Evolutionary conservation across 2,113 vertebrate genomes (phyloP), one percentile per base, ranked within the genome.

Genomic region (Ictidomys tridecemlineatus): DNA sequence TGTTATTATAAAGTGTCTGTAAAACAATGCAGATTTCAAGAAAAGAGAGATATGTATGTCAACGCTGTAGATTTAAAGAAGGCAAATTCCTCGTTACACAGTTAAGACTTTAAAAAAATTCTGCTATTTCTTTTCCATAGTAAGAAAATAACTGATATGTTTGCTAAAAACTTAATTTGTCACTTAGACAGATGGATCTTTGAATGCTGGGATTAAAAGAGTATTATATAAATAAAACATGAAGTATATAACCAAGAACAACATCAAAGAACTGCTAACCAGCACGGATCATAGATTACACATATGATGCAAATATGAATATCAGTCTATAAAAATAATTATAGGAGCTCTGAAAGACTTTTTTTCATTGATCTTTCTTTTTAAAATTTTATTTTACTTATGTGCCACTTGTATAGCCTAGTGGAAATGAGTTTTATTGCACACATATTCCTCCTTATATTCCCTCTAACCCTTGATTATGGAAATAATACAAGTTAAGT

Each of bases 191-290:
- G 39, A 91, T 67, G 45, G 13, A 76, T 72, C 56, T 95, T 5
- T 72, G 53, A 58, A 39, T 83, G 4, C 39, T 80, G 4, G n/a
- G 13, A 84, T 85, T 76, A 39, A 67, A 87, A 79, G 2, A 74
- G 32, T 77, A 80, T 78, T 77, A 48, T 79, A 20, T 88, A 94
- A 95, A 84, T 80, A 89, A 87, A 93, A 80, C 42, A 58, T 56
- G 45, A 91, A 53, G 4, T 56, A 39, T 24, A 28, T 34, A 56
- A 92, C 24, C 65, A 80, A 93, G 65, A 34, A 94, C 91, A 93
- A 72, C 20, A 74, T 69, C 26, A 58, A 92, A 78, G 13, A 65
- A 70, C 37, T 82, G 22, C 24, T 51, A 87, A 67, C 39, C 22
- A 67, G 2, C 22, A 83, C 30, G 48, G 90, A 87, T 92, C 3